Evolutionary conservation across 2,888 invertebrate genomes (phyloP).

Genomic region (Molorchus minor): DNA sequence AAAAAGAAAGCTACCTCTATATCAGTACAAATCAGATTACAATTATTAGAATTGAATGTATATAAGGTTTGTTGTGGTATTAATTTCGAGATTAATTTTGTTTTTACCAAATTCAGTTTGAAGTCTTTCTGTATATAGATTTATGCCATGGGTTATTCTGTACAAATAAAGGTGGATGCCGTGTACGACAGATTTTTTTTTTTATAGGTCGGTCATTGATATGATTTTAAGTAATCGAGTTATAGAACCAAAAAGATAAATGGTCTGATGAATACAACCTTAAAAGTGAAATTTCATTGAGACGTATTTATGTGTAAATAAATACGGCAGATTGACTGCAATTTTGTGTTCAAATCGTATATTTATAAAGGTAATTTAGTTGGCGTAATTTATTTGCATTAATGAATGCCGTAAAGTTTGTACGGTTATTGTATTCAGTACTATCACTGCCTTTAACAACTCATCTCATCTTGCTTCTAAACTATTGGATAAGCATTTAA

Average conservation of each 20-base stretch:
- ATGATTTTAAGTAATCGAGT: too few relatives aligned
- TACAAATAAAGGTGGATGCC: too few relatives aligned
- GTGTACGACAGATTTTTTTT: too few relatives aligned
- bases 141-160: background rate
- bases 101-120: too few relatives aligned
- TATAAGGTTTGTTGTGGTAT: too few relatives aligned
- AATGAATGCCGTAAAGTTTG: conserved; percentile 29
- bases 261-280: conserved; percentile 33
- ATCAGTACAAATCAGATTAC: too few relatives aligned
- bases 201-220: too few relatives aligned
- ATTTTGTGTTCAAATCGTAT: conserved; percentile 47
- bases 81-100: too few relatives aligned
- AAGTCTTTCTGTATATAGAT: too few relatives aligned
- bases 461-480: conserved; percentile 46
- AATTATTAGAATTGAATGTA: too few relatives aligned
- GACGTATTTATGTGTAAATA: conserved; percentile 25
- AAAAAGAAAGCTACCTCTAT: too few relatives aligned
- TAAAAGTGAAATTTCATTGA: conserved; percentile 28
- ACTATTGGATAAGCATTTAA: conserved; percentile 46
- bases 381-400: conserved; percentile 41
- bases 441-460: conserved; percentile 52
- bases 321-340: conserved; percentile 41
- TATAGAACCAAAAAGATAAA: conserved; percentile 24
- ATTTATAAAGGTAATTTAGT: conserved; percentile 40
- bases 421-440: conserved; percentile 48